These are phyloP conservation scores for Ctenosaura bakeri DNA, from an alignment of 2,797 vertebrate genomes.

Conservation along the genomic window DNA sequence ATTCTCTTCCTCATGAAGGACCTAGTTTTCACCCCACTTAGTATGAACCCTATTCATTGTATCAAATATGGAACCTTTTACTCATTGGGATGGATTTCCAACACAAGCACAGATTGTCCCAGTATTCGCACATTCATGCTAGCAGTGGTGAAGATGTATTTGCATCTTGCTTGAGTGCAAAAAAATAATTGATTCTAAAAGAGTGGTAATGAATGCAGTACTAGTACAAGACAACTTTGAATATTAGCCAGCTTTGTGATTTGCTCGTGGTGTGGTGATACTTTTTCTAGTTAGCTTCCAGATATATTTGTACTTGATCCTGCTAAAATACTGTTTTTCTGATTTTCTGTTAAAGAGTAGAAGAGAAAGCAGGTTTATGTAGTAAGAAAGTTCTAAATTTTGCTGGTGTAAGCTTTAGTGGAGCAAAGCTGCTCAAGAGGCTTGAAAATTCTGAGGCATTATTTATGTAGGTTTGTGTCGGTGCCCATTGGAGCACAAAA, in stretches of 20 bases:
- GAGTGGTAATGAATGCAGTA: background rate
- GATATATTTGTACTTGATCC: background rate
- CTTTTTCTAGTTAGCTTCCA: background rate
- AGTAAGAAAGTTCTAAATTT: background rate
- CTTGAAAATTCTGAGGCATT: background rate
- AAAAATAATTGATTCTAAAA: background rate
- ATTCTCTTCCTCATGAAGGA: too few species aligned
- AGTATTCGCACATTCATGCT: background rate
- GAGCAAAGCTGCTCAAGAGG: background rate
- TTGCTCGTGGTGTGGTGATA: accelerated
- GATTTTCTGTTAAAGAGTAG: background rate
- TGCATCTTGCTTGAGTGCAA: background rate
- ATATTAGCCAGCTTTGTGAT: background rate
- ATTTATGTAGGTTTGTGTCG: background rate
- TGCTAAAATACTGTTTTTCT: background rate
- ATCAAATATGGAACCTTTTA: too few species aligned
- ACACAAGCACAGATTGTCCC: background rate
- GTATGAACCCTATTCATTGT: background rate
- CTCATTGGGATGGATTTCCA: background rate
- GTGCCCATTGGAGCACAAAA: background rate
- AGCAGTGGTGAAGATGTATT: background rate
- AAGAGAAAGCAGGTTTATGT: background rate
- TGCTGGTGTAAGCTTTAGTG: accelerated
- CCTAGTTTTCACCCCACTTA: background rate
- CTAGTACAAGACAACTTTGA: background rate